phyloP scores from a whole-genome alignment of 53 echinoderm and acorn worm species.

The Apostichopus leukothele region DNA sequence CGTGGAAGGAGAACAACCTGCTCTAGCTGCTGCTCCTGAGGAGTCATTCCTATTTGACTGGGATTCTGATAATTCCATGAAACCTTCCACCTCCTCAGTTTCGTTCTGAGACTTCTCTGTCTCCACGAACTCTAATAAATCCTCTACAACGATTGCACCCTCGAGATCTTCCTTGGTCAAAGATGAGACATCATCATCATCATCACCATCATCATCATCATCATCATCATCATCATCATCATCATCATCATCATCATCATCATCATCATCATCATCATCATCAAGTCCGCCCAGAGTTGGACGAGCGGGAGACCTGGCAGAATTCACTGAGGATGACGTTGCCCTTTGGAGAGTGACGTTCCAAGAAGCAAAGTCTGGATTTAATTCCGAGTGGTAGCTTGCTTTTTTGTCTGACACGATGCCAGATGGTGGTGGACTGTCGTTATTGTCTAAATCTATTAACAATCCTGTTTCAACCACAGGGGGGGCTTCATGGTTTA shows the following conservation, averaged over 20 bases:
- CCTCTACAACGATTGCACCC: background rate
- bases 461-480: slow-evolving; percentile 2
- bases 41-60: background rate
- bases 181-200: background rate
- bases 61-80: background rate
- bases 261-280: background rate
- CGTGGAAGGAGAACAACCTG: background rate
- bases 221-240: background rate
- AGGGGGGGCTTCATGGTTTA: background rate
- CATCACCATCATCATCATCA: background rate
- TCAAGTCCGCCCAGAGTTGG: background rate
- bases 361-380: slow-evolving; percentile 35
- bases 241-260: background rate
- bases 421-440: background rate
- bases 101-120: background rate
- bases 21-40: background rate
- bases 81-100: background rate
- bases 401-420: background rate
- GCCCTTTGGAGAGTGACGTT: slow-evolving; percentile 19
- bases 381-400: background rate
- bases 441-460: slow-evolving; percentile 8
- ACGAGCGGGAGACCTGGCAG: background rate
- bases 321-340: background rate
- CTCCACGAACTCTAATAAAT: slow-evolving; percentile 7
- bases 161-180: background rate